Evolutionary conservation across 2,888 invertebrate genomes (phyloP).

Genomic region (Chaetogeoica ovagalla): DNA sequence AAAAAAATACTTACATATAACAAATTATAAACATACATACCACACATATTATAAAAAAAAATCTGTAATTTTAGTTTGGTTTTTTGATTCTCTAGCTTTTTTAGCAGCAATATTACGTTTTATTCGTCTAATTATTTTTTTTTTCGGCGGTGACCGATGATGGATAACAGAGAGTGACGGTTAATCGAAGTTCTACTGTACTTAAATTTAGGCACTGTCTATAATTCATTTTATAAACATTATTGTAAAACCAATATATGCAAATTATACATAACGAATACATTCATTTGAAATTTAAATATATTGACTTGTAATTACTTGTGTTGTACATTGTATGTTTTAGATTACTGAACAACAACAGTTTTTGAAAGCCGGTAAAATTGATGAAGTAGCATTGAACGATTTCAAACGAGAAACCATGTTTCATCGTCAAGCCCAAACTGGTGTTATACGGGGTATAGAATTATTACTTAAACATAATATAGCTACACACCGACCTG

Average conservation of each 20-base stretch:
- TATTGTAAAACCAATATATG: not conserved
- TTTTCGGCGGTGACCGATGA: too few relatives aligned
- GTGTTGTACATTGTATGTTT: constrained; percentile 25
- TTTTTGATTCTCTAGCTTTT: too few relatives aligned
- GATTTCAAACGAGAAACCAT: constrained; percentile 90
- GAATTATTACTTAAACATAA: constrained; percentile 74
- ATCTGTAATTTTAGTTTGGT: too few relatives aligned
- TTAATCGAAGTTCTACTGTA: too few relatives aligned
- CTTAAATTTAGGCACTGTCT: too few relatives aligned
- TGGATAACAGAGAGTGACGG: too few relatives aligned
- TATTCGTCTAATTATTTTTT: too few relatives aligned
- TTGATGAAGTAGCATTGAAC: constrained; percentile 65
- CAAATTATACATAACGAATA: too few relatives aligned
- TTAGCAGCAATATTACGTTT: too few relatives aligned
- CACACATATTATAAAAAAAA: too few relatives aligned
- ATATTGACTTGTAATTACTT: not conserved
- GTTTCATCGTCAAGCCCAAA: constrained; percentile 85
- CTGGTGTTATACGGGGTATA: constrained; percentile 80
- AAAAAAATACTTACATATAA: too few relatives aligned
- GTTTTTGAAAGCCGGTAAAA: constrained; percentile 57
- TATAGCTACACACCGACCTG: constrained; percentile 81
- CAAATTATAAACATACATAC: too few relatives aligned
- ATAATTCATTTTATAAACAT: not conserved
- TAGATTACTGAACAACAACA: constrained; percentile 59
- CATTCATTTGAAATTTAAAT: not conserved